These are phyloP conservation scores for Teleopsis dalmanni DNA, from an alignment of 1,140 invertebrate species.

Conservation along the genomic window DNA sequence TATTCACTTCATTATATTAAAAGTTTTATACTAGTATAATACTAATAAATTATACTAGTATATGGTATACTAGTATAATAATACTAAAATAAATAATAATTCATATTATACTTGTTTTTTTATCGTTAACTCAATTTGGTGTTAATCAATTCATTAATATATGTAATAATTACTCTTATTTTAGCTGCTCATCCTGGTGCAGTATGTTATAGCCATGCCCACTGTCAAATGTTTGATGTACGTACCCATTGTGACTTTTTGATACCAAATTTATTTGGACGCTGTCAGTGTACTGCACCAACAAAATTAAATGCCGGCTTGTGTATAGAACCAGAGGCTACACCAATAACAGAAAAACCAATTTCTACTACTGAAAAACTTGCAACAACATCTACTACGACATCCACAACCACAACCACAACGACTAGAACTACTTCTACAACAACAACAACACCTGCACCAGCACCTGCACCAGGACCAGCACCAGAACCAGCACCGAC, in stretches of 20 bases:
- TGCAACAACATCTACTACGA: constrained; percentile 34
- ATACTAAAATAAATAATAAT: too few species aligned
- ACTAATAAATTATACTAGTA: too few species aligned
- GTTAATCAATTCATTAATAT: too few species aligned
- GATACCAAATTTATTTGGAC: constrained; percentile 79
- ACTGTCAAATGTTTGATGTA: constrained; percentile 73
- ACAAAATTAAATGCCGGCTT: constrained; percentile 59
- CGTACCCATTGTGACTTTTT: constrained; percentile 81
- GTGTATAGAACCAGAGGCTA: constrained; percentile 45
- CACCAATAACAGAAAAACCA: constrained; percentile 3
- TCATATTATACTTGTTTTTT: too few species aligned
- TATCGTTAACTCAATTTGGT: too few species aligned
- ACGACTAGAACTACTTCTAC: too few species aligned
- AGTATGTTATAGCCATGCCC: constrained; percentile 82
- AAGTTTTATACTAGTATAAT: too few species aligned
- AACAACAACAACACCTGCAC: constrained; percentile 16
- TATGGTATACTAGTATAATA: too few species aligned
- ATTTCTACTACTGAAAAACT: constrained; percentile 37
- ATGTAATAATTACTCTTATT: constrained; percentile 43
- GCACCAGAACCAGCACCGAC: constrained; percentile 14
- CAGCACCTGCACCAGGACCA: constrained; percentile 17
- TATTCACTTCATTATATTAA: too few species aligned
- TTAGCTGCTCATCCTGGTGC: constrained; percentile 76
- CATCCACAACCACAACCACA: constrained; percentile 20
- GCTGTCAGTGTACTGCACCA: constrained; percentile 70